phyloP scores from a whole-genome alignment of 1,140 invertebrate species.

The Marisa cornuarietis region DNA sequence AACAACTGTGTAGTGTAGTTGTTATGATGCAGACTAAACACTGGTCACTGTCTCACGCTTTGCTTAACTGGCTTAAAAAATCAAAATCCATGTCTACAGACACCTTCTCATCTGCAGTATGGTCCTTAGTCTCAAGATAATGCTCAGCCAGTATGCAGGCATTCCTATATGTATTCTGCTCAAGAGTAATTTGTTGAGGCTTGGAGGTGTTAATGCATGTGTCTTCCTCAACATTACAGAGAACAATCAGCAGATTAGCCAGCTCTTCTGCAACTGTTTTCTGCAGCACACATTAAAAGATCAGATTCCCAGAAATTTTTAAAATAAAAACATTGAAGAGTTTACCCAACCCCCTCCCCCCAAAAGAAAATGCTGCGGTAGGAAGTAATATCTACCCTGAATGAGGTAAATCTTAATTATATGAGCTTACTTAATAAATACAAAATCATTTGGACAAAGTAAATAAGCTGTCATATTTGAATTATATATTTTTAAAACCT shows the following conservation, averaged over 20 bases:
- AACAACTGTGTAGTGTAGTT: no score
- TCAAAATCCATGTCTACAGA: slow-evolving; percentile 17
- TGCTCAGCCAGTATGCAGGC: background rate
- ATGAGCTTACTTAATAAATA: background rate
- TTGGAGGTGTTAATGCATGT: slow-evolving; percentile 4
- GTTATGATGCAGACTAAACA: no score
- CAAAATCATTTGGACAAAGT: background rate
- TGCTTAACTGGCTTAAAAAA: background rate
- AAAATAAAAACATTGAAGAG: background rate
- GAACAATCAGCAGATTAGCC: slow-evolving; percentile 11
- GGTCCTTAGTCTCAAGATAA: slow-evolving; percentile 2
- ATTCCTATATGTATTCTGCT: background rate
- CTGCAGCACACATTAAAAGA: slow-evolving; percentile 9
- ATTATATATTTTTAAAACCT: background rate
- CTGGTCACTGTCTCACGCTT: no score
- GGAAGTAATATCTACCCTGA: no score
- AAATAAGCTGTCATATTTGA: background rate
- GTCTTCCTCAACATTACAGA: slow-evolving; percentile 6
- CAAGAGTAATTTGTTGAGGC: background rate
- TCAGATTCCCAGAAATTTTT: no score
- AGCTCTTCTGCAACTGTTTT: slow-evolving; percentile 17
- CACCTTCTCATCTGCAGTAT: slow-evolving; percentile 15
- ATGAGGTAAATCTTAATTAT: background rate
- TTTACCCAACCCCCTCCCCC: no score
- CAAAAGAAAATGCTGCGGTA: no score